Percentiles rank a stretch among this genome's conserved stretches.
Conservation (phyloP, 2,888 invertebrate species). For the Cosmia pyralina region DNA sequence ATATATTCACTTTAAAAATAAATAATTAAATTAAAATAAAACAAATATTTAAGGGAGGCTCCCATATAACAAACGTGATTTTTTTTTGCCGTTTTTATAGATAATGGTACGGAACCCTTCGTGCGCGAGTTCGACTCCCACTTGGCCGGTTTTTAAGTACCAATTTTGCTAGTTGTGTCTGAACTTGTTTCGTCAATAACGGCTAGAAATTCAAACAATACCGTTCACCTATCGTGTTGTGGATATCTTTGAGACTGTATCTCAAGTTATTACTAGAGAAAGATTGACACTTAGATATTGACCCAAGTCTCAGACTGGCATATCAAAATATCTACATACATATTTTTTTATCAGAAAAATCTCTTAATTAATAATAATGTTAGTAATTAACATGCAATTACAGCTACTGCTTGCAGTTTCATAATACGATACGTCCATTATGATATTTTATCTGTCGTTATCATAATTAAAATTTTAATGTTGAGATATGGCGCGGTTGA, state of each 20-base stretch:
- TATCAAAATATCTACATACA: not conserved
- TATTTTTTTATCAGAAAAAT: slow-evolving; percentile 8
- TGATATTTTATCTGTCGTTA: slow-evolving; percentile 40
- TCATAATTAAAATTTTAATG: slow-evolving; percentile 23
- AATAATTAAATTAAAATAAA: no score
- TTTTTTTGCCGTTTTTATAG: no score
- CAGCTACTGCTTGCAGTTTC: slow-evolving; percentile 15
- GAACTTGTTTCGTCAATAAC: not conserved
- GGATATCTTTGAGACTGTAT: not conserved
- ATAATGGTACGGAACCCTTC: no score
- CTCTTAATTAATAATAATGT: slow-evolving; percentile 1
- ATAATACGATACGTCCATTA: slow-evolving; percentile 19
- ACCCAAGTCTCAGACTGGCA: no score
- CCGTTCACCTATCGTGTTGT: not conserved
- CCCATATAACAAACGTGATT: no score
- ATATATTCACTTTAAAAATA: no score
- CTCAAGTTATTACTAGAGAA: not conserved
- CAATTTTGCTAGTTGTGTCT: not conserved
- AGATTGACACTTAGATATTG: not conserved
- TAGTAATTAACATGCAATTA: slow-evolving; percentile 7
- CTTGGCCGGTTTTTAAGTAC: no score
- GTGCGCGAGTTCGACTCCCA: no score
- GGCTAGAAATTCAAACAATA: not conserved
- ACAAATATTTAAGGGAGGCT: no score
- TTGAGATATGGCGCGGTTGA: slow-evolving; percentile 27